Base-by-base conservation (phyloP, 2,888 invertebrate genomes). In the Protophormia terraenovae region DNA sequence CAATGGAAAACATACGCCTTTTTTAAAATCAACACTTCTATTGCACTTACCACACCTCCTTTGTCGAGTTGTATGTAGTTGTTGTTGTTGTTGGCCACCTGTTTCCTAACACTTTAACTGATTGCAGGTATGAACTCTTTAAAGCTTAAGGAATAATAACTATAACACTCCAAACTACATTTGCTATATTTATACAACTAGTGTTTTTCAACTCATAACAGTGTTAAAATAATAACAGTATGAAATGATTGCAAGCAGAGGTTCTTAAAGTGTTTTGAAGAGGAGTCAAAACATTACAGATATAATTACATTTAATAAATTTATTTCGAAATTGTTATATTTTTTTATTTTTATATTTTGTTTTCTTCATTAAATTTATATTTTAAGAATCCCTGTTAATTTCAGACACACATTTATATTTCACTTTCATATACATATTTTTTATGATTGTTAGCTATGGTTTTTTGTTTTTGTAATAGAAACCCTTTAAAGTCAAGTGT, bases 41-140 rank as follows among this genome's bases (percentile, higher is more conserved):
- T 76, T 76, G 29, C 29, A 69, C 62, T 71, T 71, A 64, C 62
- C 82, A 55, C 45, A 77, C 64, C 62, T 41, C 32, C 32, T 41
- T 32, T n/a, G n/a, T n/a, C n/a, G n/a, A n/a, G 10, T 24, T 69
- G 29, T 41, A 55, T n/a, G 10, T 76, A 10, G 32, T 14, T 47
- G 69, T 53, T 35, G 27, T 76, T n/a, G 32, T 14, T 47, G 69
- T 53, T 35, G 27, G 29, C 29, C 58, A 84, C 77, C 77, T 82
- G 81, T 32, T 69, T 79, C 71, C 27, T 47, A 72, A 73, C 67
- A 77, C 77, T 77, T 85, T 67, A 77, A 64, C 67, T 69, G 77
- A 67, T 84, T 81, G 41, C 53, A 73, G 38, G 55, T 8, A 50
- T 29, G 27, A 83, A 45, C 45, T 60, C 38, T 64, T 76, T 58